A percentile compares a stretch with the other conserved stretches of the same genome.
Conservation (phyloP, 2,888 invertebrate species). For the Coenonympha arcania region DNA sequence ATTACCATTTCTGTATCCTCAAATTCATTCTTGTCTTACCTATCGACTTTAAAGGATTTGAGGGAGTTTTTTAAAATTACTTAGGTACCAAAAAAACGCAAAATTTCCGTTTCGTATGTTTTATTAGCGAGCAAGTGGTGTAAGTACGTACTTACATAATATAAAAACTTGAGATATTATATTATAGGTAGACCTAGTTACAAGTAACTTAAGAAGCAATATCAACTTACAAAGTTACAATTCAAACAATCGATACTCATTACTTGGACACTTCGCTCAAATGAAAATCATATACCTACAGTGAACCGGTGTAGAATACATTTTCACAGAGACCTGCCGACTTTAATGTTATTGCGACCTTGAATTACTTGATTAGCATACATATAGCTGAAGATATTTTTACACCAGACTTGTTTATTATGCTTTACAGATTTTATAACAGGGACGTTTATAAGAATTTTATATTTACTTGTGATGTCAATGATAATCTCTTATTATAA, state of each 20-base stretch:
- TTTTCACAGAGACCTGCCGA: background rate
- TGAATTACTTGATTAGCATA: background rate
- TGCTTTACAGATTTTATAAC: background rate
- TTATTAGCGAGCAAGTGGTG: too few species aligned
- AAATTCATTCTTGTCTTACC: too few species aligned
- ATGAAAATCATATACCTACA: background rate
- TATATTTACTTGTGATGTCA: too few species aligned
- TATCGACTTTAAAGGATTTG: too few species aligned
- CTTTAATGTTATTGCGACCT: background rate
- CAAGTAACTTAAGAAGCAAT: background rate
- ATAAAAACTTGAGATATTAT: too few species aligned
- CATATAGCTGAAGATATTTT: background rate
- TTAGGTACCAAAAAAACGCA: too few species aligned
- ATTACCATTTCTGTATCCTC: too few species aligned
- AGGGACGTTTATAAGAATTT: background rate
- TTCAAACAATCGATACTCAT: background rate
- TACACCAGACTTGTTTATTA: background rate
- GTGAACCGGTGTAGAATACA: slow-evolving; percentile 1
- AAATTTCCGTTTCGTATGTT: too few species aligned
- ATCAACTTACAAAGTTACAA: slow-evolving; percentile 3
- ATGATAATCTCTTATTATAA: too few species aligned
- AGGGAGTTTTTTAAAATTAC: too few species aligned
- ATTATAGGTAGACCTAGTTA: too few species aligned
- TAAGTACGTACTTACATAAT: too few species aligned
- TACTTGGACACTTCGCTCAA: background rate